Base-by-base conservation (phyloP, 2,888 invertebrate genomes). In the Poecilobothrus nobilitatus region DNA sequence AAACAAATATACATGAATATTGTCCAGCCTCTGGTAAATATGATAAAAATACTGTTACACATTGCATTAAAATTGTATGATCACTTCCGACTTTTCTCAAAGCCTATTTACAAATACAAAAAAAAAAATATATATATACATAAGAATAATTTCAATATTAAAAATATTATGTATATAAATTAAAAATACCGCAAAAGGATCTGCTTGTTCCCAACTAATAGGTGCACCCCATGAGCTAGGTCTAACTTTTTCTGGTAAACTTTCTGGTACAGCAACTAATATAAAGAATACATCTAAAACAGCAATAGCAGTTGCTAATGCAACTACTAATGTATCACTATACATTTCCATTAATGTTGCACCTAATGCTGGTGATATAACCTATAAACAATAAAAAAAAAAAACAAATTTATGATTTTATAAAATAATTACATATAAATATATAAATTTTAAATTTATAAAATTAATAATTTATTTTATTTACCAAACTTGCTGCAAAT, bases 1-100 rank as follows among this genome's bases (percentile, higher is more conserved):
- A 99, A 77, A 99, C 98, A 85, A 99, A 99, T 84, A 99, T 97
- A 84, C 98, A 98, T 70, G 98, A 98, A 84, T 99, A 99, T 84
- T 99, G 97, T 74, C 98, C 98, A 63, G 94, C 94, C 84, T 99
- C 99, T 2, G 99, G 98, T 75, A 99, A 85, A 84, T 99, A 99
- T 27, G 97, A 97, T 70, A 99, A 87, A 82, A 99, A 95, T 77
- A 99, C 98, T 66, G 98, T 94, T 74, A 97, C 91, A 83, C 98
- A 97, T 77, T 99, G 87, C 88, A 98, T 92, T 76, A 98, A 86
- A 78, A 99, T 95, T 73, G 97, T 95, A 76, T 94, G 91, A 82
- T 98, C 97, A 75, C 93, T 91, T 73, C 97, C 95, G 72, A 97
- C 95, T 85, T 94, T 92, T 72, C 90, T 85, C 71, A 96, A 83